phyloP scores from a whole-genome alignment of 2,113 vertebrate genomes.

The Dermatemys mawii region DNA sequence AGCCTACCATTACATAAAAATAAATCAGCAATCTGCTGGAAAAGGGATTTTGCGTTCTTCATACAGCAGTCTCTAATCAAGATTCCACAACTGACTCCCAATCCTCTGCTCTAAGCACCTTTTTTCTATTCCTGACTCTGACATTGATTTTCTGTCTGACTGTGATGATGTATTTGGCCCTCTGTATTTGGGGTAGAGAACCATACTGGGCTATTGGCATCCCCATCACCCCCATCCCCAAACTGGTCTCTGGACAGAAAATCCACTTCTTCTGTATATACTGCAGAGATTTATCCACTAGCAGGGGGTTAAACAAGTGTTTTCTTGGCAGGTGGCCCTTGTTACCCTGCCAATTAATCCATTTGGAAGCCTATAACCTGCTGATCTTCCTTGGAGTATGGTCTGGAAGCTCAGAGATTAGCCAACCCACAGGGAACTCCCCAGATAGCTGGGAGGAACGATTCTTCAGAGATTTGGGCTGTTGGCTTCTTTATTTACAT shows the following conservation, averaged over 20 bases:
- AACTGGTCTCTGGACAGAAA: neutral
- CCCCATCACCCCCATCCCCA: neutral
- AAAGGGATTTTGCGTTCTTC: neutral
- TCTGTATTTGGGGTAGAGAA: neutral
- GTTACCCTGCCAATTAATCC: slow-evolving; percentile 17
- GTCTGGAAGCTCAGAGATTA: neutral
- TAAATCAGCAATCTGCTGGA: neutral
- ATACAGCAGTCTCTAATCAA: neutral
- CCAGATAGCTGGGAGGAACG: neutral
- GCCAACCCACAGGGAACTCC: neutral
- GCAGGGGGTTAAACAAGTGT: neutral
- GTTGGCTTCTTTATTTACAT: neutral
- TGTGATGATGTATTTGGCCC: neutral
- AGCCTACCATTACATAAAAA: neutral
- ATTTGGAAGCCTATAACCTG: neutral
- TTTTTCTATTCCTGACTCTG: neutral
- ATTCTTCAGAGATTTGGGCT: neutral
- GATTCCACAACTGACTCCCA: neutral
- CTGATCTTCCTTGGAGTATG: neutral
- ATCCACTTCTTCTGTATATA: neutral
- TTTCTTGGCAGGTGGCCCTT: neutral
- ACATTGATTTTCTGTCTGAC: neutral
- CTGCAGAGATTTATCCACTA: neutral
- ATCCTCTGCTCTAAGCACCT: too few species aligned
- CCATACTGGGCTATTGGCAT: neutral